Percentiles rank a stretch among this genome's conserved stretches.
Evolutionary conservation across 2,888 invertebrate genomes (phyloP).

Genomic region (Nymphalis c-album): DNA sequence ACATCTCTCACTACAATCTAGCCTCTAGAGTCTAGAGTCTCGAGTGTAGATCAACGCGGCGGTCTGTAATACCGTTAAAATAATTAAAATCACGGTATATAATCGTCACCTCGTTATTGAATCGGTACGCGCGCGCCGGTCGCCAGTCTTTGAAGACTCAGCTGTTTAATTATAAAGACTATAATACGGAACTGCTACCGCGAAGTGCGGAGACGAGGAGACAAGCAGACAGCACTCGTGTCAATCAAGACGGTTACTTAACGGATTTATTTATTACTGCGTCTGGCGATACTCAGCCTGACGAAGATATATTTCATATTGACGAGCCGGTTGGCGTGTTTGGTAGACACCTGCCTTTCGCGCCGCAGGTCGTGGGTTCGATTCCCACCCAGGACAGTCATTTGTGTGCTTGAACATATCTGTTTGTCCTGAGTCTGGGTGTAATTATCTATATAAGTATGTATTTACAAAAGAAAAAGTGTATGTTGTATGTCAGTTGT

Average conservation of each 20-base stretch:
- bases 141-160: background rate
- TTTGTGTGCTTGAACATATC: too few species aligned
- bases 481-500: too few species aligned
- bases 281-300: background rate
- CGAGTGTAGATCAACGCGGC: background rate
- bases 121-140: background rate
- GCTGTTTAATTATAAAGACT: slow-evolving; percentile 1
- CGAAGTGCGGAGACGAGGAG: background rate
- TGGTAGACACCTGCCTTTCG: too few species aligned
- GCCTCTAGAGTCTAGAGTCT: too few species aligned
- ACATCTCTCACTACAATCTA: too few species aligned
- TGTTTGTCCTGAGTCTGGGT: too few species aligned
- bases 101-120: background rate
- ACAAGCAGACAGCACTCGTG: background rate
- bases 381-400: too few species aligned
- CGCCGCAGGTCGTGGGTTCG: too few species aligned
- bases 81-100: background rate
- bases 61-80: background rate
- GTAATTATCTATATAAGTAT: too few species aligned
- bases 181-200: background rate
- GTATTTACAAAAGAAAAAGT: too few species aligned
- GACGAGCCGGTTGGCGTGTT: too few species aligned
- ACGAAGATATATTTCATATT: slow-evolving; percentile 1
- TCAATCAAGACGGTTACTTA: background rate
- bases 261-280: background rate